Evolutionary conservation across 2,888 invertebrate genomes (phyloP), one percentile per base, ranked within the genome.

Genomic region (Cerceris ruficornis): DNA sequence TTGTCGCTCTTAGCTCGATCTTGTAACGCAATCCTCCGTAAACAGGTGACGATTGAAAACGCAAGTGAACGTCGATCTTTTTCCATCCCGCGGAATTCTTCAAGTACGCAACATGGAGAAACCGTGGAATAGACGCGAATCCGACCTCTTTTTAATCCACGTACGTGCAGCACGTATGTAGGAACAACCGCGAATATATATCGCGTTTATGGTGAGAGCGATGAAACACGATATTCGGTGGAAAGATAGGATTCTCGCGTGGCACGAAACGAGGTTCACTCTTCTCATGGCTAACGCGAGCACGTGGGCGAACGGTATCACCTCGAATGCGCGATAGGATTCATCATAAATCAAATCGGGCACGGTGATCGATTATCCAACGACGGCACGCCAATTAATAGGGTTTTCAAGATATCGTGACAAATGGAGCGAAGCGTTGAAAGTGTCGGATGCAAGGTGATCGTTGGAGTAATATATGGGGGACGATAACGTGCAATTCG

Each of bases 221-320:
- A 67, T 62, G 75, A 59, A 73, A 72, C 67, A 11, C 57, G 58
- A 65, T 55, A 57, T 69, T 68, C 17, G 42, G 46, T 60, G 58
- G 55, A 70, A 41, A 43, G 72, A 74, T 62, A 64, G 52, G 49
- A 76, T 61, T 55, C 58, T 59, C 17, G 43, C n/a, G 2, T 15
- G 39, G 9, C 54, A 28, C 28, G 7, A 14, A 42, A 42, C 11
- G n/a, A 14, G 42, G 52, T 62, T 9, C 39, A 41, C 41, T 58
- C 67, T 66, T 64, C 61, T 59, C 69, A 14, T 43, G 54, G 59
- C 46, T 59, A 59, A 52, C 52, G 42, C 41, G 41, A 28, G 8
- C 64, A 55, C 58, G 83, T 83, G 78, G 81, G 83, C 77, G 83
- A 17, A 41, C 58, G 42, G 67, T 77, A 81, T 73, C 73, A 57